phyloP scores from a whole-genome alignment of 1,140 invertebrate species.

The Bombus ignitus region DNA sequence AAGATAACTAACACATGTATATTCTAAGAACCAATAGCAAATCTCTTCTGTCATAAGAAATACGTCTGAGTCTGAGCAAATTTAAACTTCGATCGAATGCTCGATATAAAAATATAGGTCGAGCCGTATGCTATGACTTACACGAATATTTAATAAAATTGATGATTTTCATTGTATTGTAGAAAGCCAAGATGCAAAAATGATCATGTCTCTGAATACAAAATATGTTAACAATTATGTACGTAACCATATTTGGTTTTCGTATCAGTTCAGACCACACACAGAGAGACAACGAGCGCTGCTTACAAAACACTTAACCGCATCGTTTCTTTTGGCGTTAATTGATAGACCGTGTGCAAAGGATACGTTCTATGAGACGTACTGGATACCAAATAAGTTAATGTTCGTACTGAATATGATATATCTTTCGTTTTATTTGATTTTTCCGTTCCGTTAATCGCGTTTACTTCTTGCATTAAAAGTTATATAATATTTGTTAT shows the following conservation, averaged over 20 bases:
- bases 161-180: not conserved
- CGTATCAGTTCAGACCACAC: slow-evolving; percentile 2
- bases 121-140: not conserved
- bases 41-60: slow-evolving; percentile 12
- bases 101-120: slow-evolving; percentile 33
- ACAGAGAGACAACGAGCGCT: not conserved
- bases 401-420: not conserved
- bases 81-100: slow-evolving; percentile 25
- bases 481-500: not conserved
- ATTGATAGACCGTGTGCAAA: not conserved
- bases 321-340: slow-evolving; percentile 13
- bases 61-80: slow-evolving; percentile 19
- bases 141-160: slow-evolving; percentile 12
- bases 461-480: not conserved
- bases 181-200: not conserved
- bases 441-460: not conserved
- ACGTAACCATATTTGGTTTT: slow-evolving; percentile 24
- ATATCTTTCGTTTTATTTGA: not conserved
- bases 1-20: slow-evolving; percentile 10
- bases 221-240: slow-evolving; percentile 19
- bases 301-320: slow-evolving; percentile 29
- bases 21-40: not conserved
- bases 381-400: slow-evolving; percentile 18
- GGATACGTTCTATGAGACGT: not conserved
- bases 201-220: not conserved